These are phyloP conservation scores for Belgica antarctica DNA, from an alignment of 2,888 invertebrate species.

Conservation along the genomic window DNA sequence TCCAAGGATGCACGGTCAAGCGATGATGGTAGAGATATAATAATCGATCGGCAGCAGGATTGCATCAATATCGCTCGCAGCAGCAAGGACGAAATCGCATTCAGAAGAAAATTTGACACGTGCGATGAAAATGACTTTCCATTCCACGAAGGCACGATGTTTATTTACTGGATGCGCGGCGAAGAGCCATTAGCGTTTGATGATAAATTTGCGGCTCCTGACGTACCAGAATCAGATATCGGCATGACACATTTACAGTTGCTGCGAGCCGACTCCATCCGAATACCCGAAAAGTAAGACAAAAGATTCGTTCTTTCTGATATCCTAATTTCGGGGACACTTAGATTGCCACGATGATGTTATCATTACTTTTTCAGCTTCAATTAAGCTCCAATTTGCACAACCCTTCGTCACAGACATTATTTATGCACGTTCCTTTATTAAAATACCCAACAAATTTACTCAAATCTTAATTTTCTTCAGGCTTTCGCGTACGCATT, in stretches of 20 bases:
- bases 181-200: constrained; percentile 62
- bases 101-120: constrained; percentile 77
- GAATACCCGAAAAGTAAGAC: constrained; percentile 53
- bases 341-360: too few relatives aligned
- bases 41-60: constrained; percentile 70
- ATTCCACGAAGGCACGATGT: constrained; percentile 54
- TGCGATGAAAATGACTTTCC: constrained; percentile 68
- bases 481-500: too few relatives aligned
- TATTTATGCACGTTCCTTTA: not conserved
- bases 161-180: constrained; percentile 81
- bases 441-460: too few relatives aligned
- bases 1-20: constrained; percentile 71
- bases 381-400: not conserved
- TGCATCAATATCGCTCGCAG: constrained; percentile 62
- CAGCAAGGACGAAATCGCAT: constrained; percentile 63
- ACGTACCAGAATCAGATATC: constrained; percentile 57
- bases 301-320: too few relatives aligned
- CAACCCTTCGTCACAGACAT: constrained; percentile 1
- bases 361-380: not conserved
- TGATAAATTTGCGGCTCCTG: constrained; percentile 52
- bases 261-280: constrained; percentile 54
- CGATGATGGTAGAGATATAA: constrained; percentile 62
- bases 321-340: too few relatives aligned
- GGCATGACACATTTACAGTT: constrained; percentile 80
- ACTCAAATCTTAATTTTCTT: not conserved